Evolutionary conservation across 2,888 invertebrate genomes (phyloP), one percentile per base, ranked within the genome.

Genomic region (Patella pellucida): DNA sequence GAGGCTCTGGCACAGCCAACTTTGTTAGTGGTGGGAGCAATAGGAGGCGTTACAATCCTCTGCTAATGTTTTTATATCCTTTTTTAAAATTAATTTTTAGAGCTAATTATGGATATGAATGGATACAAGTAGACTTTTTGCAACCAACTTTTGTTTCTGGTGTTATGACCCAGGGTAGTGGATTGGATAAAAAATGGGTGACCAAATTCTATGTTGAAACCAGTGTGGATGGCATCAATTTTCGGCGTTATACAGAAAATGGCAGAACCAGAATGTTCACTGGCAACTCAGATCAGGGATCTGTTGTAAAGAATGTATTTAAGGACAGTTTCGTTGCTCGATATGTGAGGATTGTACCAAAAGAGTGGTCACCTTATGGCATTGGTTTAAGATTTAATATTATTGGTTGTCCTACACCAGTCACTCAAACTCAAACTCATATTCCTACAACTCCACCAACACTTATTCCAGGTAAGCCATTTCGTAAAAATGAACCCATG

Each of bases 91-190:
- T 12, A 2, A 0, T 19, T 62, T 62, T 12, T 19, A 62, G 62
- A 23, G 23, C 62, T 23, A 19, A 12, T 12, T 62, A 81, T 19
- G 82, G 81, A 9, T 80, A 84, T 62, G 82, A 83, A 72, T 87
- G 86, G 86, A 83, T 85, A n/a, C 83, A 85, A 72, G 84, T 87
- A 16, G 85, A 87, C 70, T 81, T 86, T 74, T 78, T 80, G 14
- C 68, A 77, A 23, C 84, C 86, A 2, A 78, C 81, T 74, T 70
- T 79, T 15, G 78, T 87, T 51, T 82, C 85, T 4, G 86, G 86
- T 4, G 76, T 87, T 51, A 76, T 86, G 41, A 86, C 85, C 3
- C 86, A 87, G 76, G 87, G 87, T 9, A 81, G 84, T n/a, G 82
- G 84, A 2, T 74, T 79, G 23, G 23, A 62, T 19, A 23, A 19